A percentile compares a stretch with the other conserved stretches of the same genome.
Evolutionary conservation across 2,888 invertebrate species (phyloP).

Genomic region (Caenorhabditis uteleia): DNA sequence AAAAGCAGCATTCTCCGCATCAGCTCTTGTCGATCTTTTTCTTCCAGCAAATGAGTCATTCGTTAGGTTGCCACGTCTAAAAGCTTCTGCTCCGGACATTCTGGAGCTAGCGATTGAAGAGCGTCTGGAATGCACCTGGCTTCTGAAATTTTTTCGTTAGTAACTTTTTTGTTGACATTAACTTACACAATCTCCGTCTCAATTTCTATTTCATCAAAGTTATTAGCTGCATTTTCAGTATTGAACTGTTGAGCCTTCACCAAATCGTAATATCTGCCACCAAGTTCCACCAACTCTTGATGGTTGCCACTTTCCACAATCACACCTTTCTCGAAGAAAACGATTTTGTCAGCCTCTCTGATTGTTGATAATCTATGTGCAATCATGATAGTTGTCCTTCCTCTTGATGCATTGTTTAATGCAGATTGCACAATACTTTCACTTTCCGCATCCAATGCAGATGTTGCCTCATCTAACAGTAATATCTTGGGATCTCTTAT

Average conservation of each 20-base stretch:
- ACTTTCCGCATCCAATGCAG: slow-evolving; percentile 79
- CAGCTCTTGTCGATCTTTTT: slow-evolving; percentile 4
- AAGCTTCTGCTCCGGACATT: slow-evolving; percentile 46
- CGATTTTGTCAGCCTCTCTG: slow-evolving; percentile 60
- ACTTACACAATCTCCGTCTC: slow-evolving; percentile 16
- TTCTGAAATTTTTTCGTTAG: background rate
- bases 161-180: background rate
- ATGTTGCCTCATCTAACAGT: slow-evolving; percentile 76
- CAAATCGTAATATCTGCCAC: slow-evolving; percentile 51
- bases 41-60: slow-evolving; percentile 12
- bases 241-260: slow-evolving; percentile 63
- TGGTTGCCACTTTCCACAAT: slow-evolving; percentile 56
- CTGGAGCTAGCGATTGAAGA: slow-evolving; percentile 17
- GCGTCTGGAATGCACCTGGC: too few relatives aligned
- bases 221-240: slow-evolving; percentile 26
- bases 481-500: slow-evolving; percentile 66
- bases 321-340: slow-evolving; percentile 58
- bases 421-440: slow-evolving; percentile 76
- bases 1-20: slow-evolving; percentile 35
- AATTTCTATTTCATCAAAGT: slow-evolving; percentile 7
- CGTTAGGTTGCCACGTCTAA: slow-evolving; percentile 39
- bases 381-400: slow-evolving; percentile 59
- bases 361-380: slow-evolving; percentile 64
- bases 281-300: slow-evolving; percentile 46
- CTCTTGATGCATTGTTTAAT: slow-evolving; percentile 54